Percentiles rank a stretch among this genome's conserved stretches.
phyloP scores from a whole-genome alignment of 2,113 vertebrate genomes.

The Phainopepla nitens region DNA sequence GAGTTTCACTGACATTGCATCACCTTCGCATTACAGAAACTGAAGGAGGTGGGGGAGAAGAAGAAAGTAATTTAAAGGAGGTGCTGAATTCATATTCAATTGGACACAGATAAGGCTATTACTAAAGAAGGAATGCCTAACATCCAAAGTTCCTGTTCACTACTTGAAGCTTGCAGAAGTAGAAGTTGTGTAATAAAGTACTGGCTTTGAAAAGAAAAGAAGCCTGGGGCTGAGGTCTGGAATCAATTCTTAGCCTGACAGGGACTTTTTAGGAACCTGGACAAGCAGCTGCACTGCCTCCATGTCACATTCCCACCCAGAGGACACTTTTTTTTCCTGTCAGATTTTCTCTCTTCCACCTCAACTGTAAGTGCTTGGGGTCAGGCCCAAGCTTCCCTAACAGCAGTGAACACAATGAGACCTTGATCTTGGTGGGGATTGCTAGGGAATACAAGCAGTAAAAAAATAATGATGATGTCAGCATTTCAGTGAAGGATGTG shows the following conservation, averaged over 20 bases:
- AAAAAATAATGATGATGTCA: not conserved
- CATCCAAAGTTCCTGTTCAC: not conserved
- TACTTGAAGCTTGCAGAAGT: not conserved
- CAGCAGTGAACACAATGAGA: not conserved
- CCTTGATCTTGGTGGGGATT: not conserved
- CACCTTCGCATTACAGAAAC: not conserved
- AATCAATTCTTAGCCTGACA: conserved; percentile 2
- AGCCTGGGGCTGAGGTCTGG: not conserved
- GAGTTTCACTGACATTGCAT: not conserved
- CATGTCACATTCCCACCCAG: not conserved
- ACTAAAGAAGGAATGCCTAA: not conserved
- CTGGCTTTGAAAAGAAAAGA: not conserved
- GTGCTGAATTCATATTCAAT: not conserved
- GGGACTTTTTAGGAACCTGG: conserved; percentile 5
- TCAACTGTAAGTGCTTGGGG: not conserved
- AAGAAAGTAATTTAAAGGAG: not conserved
- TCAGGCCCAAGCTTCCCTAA: not conserved
- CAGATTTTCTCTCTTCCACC: not conserved
- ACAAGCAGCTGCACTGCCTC: not conserved
- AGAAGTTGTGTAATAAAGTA: not conserved
- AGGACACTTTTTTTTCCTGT: not conserved
- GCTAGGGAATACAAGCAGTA: not conserved
- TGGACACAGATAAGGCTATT: not conserved
- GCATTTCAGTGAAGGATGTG: not conserved
- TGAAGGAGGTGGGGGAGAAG: not conserved